Base-by-base conservation (phyloP, 2,797 vertebrate genomes). In the Anguilla obscura region DNA sequence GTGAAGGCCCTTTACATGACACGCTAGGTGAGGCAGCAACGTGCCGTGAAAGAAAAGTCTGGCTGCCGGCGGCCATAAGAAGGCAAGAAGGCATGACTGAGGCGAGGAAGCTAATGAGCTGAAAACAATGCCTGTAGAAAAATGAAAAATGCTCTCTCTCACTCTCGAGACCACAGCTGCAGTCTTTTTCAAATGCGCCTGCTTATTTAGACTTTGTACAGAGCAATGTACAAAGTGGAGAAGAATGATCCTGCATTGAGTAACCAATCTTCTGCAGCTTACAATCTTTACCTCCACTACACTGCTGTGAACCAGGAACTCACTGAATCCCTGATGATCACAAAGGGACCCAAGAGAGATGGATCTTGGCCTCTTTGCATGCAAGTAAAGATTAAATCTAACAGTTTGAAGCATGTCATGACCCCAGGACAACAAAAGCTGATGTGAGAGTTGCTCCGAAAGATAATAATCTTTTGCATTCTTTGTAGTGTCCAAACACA, bases 1-100 rank as follows among this genome's bases (percentile, higher is more conserved):
- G 85, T 84, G 69, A 74, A 74, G 60, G n/a, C 24, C 69, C 45
- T 33, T 79, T 7, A 16, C 3, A 2, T 40, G 33, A 21, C 33
- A 54, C 14, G 85, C 27, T 58, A n/a, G 71, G 74, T 10, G 79
- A 50, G 80, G 30, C 56, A 84, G 30, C 76, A 45, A 86, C 48
- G 50, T 86, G 50, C 48, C 30, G 21, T 24, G 52, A 86, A 86
- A 66, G 56, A 27, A 84, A 60, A 83, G 52, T 10, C 69, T 33
- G 58, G 50, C 21, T 12, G 48, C 27, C 12, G 24, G 10, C 48
- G 69, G 52, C 30, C 3, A 50, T n/a, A 45, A 52, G 16, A 16
- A 16, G 48, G 30, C n/a, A 79, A 58, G 1, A 58, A 79, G 33
- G 10, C 40, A 27, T 8, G 10, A 52, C 45, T 66, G 33, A 1